Base-by-base conservation (phyloP, 2,797 vertebrate genomes). In the Nannoperca australis region DNA sequence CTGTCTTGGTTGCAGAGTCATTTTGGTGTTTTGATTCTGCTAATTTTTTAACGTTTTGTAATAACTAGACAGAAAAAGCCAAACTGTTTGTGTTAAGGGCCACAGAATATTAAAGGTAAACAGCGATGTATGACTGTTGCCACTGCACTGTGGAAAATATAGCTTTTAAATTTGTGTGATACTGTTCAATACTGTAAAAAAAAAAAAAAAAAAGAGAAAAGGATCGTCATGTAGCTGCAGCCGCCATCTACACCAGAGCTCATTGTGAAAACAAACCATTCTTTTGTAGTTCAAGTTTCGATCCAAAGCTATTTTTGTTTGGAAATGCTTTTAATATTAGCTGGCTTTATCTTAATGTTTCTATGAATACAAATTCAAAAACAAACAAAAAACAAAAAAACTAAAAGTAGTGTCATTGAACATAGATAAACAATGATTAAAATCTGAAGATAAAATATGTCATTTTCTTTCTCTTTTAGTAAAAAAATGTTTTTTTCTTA, bases 271-370 rank as follows among this genome's bases (percentile, higher is more conserved):
- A 91, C 62, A 2, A 88, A 87, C 73, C 88, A 70, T 90, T 90
- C 82, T 74, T 86, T 84, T 88, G 85, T 81, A 87, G 82, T 94
- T 95, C 93, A 95, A 95, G 95, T 95, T 95, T 95, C 83, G 51
- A 89, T 93, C 93, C 92, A 94, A 94, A 94, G 90, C 84, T 91
- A 93, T 54, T 10, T 91, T 91, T 86, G 91, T 96, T 95, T 95
- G 92, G 90, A 92, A 94, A 94, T 85, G 85, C 70, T 79, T 92
- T 93, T 91, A 90, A 90, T 84, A 91, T 91, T 88, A 93, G 88
- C 89, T 93, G 93, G 83, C 85, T 91, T 92, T 40, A 63, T 85
- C 61, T 62, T 68, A 56, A 71, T 68, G 36, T 54, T 81, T 76
- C 70, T 85, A 78, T 69, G 70, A 79, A 85, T 73, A 84, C 71